These are phyloP conservation scores for Loxodonta africana DNA, from an alignment of 2,113 vertebrate species.

Conservation along the genomic window DNA sequence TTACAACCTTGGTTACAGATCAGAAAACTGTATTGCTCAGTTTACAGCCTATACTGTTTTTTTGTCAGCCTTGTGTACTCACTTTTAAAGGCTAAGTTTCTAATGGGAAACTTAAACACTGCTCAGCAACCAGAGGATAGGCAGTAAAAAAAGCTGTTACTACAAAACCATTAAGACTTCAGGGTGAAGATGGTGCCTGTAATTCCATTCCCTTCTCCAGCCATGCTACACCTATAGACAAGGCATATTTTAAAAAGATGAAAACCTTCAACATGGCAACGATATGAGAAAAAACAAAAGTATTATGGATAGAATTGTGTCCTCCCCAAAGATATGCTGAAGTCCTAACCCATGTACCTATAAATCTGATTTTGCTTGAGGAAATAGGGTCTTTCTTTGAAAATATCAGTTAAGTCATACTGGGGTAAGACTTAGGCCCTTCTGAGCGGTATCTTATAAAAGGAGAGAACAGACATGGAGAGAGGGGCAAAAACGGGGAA, in stretches of 20 bases:
- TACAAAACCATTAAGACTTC: neutral
- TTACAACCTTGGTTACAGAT: neutral
- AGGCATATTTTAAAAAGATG: neutral
- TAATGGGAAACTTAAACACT: neutral
- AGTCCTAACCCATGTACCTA: neutral
- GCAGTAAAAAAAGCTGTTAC: neutral
- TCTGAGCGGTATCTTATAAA: neutral
- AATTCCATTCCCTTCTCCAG: neutral
- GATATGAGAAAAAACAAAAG: neutral
- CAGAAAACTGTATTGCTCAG: neutral
- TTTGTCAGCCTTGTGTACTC: neutral
- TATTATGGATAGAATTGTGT: neutral
- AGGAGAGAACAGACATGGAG: neutral
- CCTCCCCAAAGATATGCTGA: neutral
- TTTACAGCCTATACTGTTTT: neutral
- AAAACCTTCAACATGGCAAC: neutral
- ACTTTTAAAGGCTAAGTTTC: conserved; percentile 6
- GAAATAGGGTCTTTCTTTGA: neutral
- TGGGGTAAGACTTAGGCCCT: neutral
- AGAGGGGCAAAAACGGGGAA: neutral
- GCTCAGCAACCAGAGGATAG: neutral
- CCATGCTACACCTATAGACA: neutral
- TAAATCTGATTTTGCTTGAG: neutral
- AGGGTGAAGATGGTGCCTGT: neutral
- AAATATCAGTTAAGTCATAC: neutral